Evolutionary conservation across 2,113 vertebrate genomes (phyloP).

Genomic region (Camelus dromedarius): DNA sequence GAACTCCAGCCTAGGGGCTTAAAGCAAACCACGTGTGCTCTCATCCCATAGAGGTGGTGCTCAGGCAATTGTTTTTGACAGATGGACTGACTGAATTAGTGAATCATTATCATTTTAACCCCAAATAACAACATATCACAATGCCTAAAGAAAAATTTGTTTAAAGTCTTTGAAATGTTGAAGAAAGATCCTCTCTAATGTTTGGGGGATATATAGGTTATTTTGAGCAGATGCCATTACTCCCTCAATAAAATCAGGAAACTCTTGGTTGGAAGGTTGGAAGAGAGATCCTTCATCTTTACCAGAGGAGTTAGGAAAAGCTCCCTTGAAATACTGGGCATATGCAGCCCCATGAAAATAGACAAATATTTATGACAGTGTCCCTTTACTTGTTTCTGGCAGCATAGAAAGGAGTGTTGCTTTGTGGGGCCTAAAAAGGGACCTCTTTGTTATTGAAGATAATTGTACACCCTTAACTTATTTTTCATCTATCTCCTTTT

Average conservation of each 20-base stretch:
- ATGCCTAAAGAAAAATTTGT: not conserved
- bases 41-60: not conserved
- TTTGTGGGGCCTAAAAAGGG: not conserved
- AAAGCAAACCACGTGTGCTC: not conserved
- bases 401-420: not conserved
- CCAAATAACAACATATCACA: not conserved
- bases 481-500: not conserved
- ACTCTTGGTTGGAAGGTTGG: not conserved
- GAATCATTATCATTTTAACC: not conserved
- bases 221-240: not conserved
- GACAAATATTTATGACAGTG: not conserved
- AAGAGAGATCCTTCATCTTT: not conserved
- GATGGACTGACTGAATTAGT: not conserved
- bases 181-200: not conserved
- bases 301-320: not conserved
- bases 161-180: slow-evolving; percentile 5
- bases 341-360: not conserved
- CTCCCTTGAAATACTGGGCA: not conserved
- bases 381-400: not conserved
- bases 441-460: not conserved
- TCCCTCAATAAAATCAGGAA: not conserved
- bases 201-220: not conserved
- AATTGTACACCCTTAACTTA: not conserved
- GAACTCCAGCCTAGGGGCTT: not conserved
- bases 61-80: slow-evolving; percentile 22